phyloP scores from a whole-genome alignment of 2,888 invertebrate species.

The Tricholauxania praeusta region DNA sequence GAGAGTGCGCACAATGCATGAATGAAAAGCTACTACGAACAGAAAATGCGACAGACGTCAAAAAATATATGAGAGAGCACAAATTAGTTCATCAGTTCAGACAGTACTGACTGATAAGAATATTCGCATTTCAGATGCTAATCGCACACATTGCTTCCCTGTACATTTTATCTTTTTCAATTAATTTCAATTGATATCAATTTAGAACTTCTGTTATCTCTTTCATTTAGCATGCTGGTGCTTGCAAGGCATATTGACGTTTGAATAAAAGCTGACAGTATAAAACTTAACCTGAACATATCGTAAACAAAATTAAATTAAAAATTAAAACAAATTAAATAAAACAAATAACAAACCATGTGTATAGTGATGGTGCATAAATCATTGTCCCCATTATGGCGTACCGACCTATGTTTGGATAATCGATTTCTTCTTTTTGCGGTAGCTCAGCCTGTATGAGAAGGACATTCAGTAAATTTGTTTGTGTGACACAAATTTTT shows the following conservation, averaged over 20 bases:
- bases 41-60: too few relatives aligned
- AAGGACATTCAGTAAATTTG: conserved; percentile 27
- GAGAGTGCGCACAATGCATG: too few relatives aligned
- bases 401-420: conserved; percentile 71
- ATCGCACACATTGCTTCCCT: background rate
- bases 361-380: conserved; percentile 73
- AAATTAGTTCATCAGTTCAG: too few relatives aligned
- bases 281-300: conserved; percentile 5
- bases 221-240: conserved; percentile 9
- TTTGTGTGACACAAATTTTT: background rate
- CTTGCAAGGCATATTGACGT: background rate
- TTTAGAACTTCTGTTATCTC: background rate
- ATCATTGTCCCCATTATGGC: conserved; percentile 73
- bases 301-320: conserved; percentile 4
- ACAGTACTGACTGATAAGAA: background rate
- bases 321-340: conserved; percentile 31
- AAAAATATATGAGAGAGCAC: too few relatives aligned
- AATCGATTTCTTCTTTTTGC: conserved; percentile 68
- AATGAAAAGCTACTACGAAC: too few relatives aligned
- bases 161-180: background rate
- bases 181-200: conserved; percentile 20
- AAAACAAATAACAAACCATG: conserved; percentile 69
- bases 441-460: conserved; percentile 45
- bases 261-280: background rate
- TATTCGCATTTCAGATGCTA: background rate